These are phyloP conservation scores for Nasonovia ribisnigri DNA, from an alignment of 2,888 invertebrate species.

Conservation along the genomic window DNA sequence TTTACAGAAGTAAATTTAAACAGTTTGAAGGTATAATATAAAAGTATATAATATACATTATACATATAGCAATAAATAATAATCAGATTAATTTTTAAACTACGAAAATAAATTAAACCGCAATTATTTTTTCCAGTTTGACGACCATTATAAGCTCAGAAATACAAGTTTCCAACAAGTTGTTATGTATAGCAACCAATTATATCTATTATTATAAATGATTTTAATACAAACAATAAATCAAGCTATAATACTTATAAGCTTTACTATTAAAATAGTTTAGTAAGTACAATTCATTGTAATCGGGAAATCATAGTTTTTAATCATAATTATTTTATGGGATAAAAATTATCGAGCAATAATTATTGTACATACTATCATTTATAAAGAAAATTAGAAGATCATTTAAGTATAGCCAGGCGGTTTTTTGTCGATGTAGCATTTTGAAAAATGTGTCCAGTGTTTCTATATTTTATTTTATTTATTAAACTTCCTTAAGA, in stretches of 20 bases:
- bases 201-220: neutral
- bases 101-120: neutral
- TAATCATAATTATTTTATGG: neutral
- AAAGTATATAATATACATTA: no score
- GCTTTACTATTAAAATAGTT: neutral
- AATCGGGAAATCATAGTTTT: neutral
- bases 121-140: neutral
- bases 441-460: neutral
- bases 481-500: neutral
- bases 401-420: neutral
- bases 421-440: neutral
- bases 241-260: no score
- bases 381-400: neutral
- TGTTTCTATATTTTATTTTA: neutral
- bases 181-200: neutral
- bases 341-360: neutral
- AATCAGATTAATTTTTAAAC: neutral
- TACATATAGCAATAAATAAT: neutral
- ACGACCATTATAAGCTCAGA: neutral
- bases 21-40: no score
- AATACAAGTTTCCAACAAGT: neutral
- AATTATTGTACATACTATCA: neutral
- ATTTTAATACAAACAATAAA: neutral
- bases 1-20: no score
- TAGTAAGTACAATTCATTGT: neutral